Evolutionary conservation across 2,797 vertebrate species (phyloP).

Genomic region (Tauraco hartlaubi): DNA sequence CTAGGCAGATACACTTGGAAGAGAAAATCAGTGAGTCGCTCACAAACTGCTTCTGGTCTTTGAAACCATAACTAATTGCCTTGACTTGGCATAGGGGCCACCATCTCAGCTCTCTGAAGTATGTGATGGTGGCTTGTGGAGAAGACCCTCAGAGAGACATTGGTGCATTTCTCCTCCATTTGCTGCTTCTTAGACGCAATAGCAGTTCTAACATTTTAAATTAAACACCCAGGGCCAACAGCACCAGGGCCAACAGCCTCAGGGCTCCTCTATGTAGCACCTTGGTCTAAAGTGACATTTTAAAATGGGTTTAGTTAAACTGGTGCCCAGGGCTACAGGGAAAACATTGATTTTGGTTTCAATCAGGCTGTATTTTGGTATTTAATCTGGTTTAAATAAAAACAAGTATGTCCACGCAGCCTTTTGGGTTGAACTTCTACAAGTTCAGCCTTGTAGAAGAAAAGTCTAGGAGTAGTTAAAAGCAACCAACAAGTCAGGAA

Average conservation of each 20-base stretch:
- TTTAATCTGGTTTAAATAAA: background rate
- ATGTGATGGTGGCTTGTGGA: background rate
- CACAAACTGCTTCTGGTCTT: background rate
- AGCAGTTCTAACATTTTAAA: background rate
- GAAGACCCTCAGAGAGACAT: background rate
- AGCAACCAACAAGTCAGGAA: background rate
- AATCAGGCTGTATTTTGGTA: background rate
- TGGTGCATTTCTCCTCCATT: background rate
- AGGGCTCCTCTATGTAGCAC: fast-evolving
- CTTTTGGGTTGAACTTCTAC: background rate
- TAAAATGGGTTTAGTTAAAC: background rate
- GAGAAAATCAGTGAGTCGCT: background rate
- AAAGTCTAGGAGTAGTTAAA: background rate
- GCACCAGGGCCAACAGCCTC: background rate
- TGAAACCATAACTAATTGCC: background rate
- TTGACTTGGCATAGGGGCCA: background rate
- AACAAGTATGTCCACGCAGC: background rate
- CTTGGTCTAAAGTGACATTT: background rate
- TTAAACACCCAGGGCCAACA: background rate
- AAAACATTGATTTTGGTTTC: background rate
- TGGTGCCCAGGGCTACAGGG: background rate
- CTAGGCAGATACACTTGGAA: background rate
- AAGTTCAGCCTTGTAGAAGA: background rate
- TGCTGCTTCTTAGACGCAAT: background rate
- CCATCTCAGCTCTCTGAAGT: background rate